Conservation (phyloP, 2,797 vertebrate genomes). For the Lutjanus campechanus region DNA sequence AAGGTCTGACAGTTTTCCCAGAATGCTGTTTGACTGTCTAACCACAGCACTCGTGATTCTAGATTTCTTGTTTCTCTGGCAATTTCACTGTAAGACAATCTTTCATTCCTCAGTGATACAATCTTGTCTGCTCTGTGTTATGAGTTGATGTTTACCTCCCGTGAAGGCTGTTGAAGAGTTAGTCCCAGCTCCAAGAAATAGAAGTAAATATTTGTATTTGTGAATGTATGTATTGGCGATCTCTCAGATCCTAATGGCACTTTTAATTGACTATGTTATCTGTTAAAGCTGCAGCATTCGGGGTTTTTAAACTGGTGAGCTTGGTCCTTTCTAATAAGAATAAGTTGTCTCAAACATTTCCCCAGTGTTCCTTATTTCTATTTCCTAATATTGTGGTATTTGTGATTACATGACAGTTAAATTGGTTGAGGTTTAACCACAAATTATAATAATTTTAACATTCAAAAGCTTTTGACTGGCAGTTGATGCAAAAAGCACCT, state of each 20-base stretch:
- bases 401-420: slow-evolving; percentile 16
- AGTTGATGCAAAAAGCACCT: slow-evolving; percentile 37
- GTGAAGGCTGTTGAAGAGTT: background rate
- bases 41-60: background rate
- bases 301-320: background rate
- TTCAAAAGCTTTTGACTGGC: slow-evolving; percentile 31
- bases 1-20: background rate
- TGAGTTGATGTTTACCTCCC: background rate
- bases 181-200: background rate
- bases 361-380: background rate
- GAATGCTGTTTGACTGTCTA: background rate
- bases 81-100: background rate
- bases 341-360: background rate
- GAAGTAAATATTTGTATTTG: background rate
- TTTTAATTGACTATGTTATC: background rate
- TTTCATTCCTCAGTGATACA: slow-evolving; percentile 20
- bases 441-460: background rate
- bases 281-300: background rate
- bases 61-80: background rate
- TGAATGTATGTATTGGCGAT: background rate
- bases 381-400: slow-evolving; percentile 1
- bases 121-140: background rate
- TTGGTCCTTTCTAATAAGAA: background rate
- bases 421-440: slow-evolving; percentile 36
- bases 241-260: background rate